These are phyloP conservation scores for Drosophila atroscutellata DNA, from an alignment of 2,888 invertebrate species.

Conservation along the genomic window DNA sequence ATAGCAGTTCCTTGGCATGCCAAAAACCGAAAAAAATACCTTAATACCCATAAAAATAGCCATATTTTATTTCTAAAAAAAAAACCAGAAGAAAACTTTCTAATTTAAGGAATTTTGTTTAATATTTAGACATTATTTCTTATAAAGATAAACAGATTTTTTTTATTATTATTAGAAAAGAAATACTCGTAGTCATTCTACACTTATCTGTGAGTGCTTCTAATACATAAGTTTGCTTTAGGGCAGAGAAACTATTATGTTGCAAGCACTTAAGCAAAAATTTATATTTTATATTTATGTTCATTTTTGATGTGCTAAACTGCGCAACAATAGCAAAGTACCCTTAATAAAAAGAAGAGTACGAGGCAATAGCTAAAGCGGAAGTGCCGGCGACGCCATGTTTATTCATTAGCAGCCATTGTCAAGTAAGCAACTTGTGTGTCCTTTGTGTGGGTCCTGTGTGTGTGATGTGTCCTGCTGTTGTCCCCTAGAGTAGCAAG, in stretches of 20 bases:
- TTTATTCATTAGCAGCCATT: conserved; percentile 77
- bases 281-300: neutral
- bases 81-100: neutral
- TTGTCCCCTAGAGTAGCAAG: conserved; percentile 32
- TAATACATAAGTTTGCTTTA: neutral
- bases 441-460: conserved; percentile 3
- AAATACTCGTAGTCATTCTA: neutral
- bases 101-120: neutral
- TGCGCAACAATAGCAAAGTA: neutral
- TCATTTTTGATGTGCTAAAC: neutral
- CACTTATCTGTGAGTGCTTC: neutral
- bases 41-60: neutral
- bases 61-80: neutral
- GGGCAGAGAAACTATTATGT: neutral
- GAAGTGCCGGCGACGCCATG: conserved; percentile 67
- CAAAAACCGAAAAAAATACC: neutral
- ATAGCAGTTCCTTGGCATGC: neutral
- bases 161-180: neutral
- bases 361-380: conserved; percentile 38
- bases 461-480: conserved; percentile 16
- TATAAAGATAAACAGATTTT: neutral
- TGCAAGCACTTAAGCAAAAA: neutral
- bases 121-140: neutral
- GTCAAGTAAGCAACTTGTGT: conserved; percentile 44
- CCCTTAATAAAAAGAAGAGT: conserved; percentile 1